Percentiles rank a stretch among this genome's conserved stretches.
Evolutionary conservation across 2,113 vertebrate species (phyloP).

Genomic region (Peromyscus maniculatus): DNA sequence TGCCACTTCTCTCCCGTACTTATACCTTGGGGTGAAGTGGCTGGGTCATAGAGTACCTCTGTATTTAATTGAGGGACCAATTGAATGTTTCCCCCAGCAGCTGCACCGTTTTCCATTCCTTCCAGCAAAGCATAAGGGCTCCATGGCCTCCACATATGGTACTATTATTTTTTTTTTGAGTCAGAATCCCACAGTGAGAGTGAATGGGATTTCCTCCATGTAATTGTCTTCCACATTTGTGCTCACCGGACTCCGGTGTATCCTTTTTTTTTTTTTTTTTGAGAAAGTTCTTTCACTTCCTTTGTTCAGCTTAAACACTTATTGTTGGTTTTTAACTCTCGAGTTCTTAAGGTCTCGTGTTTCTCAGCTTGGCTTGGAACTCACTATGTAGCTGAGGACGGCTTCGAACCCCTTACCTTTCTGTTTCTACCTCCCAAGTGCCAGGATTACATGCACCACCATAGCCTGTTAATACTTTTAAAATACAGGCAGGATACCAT

Average conservation of each 20-base stretch:
- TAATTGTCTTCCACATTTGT: not conserved
- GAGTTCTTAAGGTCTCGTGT: not conserved
- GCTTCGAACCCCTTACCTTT: too few species aligned
- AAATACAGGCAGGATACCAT: not conserved
- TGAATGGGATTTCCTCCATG: not conserved
- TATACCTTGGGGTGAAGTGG: not conserved
- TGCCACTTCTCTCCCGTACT: not conserved
- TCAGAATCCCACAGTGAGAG: not conserved
- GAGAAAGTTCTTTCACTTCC: not conserved
- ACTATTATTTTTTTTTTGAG: not conserved
- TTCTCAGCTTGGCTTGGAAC: not conserved
- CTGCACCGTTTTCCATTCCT: too few species aligned
- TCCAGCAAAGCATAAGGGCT: not conserved
- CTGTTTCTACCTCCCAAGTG: not conserved
- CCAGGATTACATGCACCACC: not conserved
- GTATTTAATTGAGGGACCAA: not conserved
- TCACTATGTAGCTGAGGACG: not conserved
- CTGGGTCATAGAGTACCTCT: not conserved
- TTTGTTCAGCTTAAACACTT: not conserved
- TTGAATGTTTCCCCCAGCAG: not conserved
- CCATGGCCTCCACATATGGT: not conserved
- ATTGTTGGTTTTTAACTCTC: not conserved
- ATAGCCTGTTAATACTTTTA: not conserved
- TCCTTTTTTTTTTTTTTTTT: not conserved
- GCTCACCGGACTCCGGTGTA: not conserved